Conservation (phyloP, 2,113 vertebrate genomes). For the Speoplatyrhinus poulsoni region DNA sequence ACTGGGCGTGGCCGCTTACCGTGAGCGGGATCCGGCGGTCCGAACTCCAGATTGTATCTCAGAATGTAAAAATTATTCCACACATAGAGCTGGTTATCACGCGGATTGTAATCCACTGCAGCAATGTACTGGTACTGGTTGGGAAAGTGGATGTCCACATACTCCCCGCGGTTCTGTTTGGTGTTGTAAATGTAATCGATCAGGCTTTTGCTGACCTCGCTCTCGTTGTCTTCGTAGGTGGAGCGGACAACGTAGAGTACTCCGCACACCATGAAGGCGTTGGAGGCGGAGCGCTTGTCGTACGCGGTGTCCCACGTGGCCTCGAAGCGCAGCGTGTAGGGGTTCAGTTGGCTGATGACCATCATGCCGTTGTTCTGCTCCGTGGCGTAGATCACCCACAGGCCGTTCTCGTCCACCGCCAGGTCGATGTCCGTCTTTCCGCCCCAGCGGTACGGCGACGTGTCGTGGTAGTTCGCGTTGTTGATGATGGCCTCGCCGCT, state of each 20-base stretch:
- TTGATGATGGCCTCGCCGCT: slow-evolving; percentile 99
- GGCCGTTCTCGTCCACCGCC: slow-evolving; percentile 95
- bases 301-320: slow-evolving; percentile 96
- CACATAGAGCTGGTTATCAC: slow-evolving; percentile 97
- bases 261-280: slow-evolving; percentile 98
- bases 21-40: slow-evolving; percentile 94
- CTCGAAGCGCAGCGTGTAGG: slow-evolving; percentile 96
- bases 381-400: slow-evolving; percentile 98
- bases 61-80: slow-evolving; percentile 99
- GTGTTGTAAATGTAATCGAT: slow-evolving; percentile 98
- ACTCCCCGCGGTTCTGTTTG: slow-evolving; percentile 88
- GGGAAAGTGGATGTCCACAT: slow-evolving; percentile 94
- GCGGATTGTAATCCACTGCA: slow-evolving; percentile 98
- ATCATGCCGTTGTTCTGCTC: slow-evolving; percentile 99
- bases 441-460: slow-evolving; percentile 97
- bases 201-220: slow-evolving; percentile 92
- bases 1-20: slow-evolving; percentile 77
- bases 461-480: slow-evolving; percentile 98
- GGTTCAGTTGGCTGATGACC: slow-evolving; percentile 97
- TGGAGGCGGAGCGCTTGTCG: slow-evolving; percentile 96
- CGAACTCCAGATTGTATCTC: slow-evolving; percentile 94
- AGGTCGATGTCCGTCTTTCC: slow-evolving; percentile 98
- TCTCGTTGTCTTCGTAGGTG: slow-evolving; percentile 98
- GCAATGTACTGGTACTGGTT: slow-evolving; percentile 99
- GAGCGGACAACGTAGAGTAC: slow-evolving; percentile 96